Percentiles rank a stretch among this genome's conserved stretches.
These are phyloP conservation scores for Meleagris gallopavo DNA, from an alignment of 2,113 vertebrate species.

Conservation along the genomic window DNA sequence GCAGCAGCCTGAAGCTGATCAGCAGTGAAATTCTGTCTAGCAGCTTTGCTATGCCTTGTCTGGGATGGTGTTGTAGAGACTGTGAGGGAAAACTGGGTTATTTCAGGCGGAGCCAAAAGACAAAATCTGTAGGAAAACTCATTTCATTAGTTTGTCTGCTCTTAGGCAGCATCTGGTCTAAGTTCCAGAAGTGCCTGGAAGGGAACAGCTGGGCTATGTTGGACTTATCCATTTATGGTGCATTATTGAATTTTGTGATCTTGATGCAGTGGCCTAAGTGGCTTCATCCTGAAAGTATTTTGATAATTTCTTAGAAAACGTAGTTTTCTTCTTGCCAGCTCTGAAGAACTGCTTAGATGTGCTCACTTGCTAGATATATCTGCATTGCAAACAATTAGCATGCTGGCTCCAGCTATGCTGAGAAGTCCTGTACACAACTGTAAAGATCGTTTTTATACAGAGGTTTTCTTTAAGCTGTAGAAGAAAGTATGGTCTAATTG, in stretches of 20 bases:
- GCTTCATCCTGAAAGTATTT: not conserved
- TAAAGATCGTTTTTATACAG: constrained; percentile 5
- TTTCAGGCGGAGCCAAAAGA: not conserved
- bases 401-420: not conserved
- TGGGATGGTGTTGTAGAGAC: not conserved
- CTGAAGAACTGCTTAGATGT: not conserved
- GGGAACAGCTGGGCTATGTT: not conserved
- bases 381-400: not conserved
- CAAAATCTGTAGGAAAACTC: not conserved
- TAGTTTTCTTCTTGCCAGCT: not conserved
- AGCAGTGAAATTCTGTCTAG: not conserved
- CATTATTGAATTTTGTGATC: not conserved
- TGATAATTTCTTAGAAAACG: not conserved
- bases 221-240: not conserved
- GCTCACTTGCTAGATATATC: not conserved
- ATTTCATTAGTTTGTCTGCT: not conserved
- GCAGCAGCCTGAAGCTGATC: not conserved
- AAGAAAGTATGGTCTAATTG: not conserved
- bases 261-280: not conserved
- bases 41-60: constrained; percentile 16
- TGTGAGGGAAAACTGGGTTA: constrained; percentile 27
- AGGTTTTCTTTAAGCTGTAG: not conserved
- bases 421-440: not conserved
- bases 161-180: not conserved
- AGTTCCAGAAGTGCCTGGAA: not conserved